Base-by-base conservation (phyloP, 2,113 vertebrate species). In the Arenaria interpres region DNA sequence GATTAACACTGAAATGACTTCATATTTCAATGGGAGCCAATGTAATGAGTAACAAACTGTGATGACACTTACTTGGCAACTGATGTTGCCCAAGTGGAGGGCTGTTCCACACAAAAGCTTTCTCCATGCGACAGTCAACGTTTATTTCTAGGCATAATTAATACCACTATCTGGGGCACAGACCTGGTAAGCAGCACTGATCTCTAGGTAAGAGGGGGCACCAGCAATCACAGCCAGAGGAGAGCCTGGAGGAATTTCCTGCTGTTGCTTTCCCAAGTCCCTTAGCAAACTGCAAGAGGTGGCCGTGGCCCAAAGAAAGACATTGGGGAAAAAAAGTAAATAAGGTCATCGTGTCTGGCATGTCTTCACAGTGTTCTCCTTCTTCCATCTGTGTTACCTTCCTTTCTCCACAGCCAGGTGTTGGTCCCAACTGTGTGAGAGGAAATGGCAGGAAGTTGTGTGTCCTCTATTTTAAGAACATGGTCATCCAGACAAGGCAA, bases 1-100 rank as follows among this genome's bases (percentile, higher is more conserved):
- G 66, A 92, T 89, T 89, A 95, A 92, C 39, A 79, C 30, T 24
- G n/a, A 94, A 88, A 89, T 30, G 33, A 87, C 32, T 90, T 74
- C 39, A 8, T 79, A 77, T 89, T 96, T 95, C 85, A 93, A 0
- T 0, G 62, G 54, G 33, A 94, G 67, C 27, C 75, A 91, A 23
- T 0, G 1, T 84, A 89, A 69, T 41, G 28, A 90, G 73, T 67
- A 71, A 85, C 51, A 78, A 85, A 66, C 74, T 10, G 4, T 0
- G 0, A 16, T 71, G 82, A 88, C 67, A 91, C 43, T 85, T 63
- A 71, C 28, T 88, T 94, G 74, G 90, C 89, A 94, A 66, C 19
- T 0, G 0, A 11, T 23, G 27, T 27, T 0, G 0, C 53, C 19
- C 83, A 85, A 82, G 74, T 48, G 53, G 35, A 82, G 35, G 48